A percentile compares a stretch with the other conserved stretches of the same genome.
Conservation (phyloP, 2,888 invertebrate genomes). For the Unio delphinus region DNA sequence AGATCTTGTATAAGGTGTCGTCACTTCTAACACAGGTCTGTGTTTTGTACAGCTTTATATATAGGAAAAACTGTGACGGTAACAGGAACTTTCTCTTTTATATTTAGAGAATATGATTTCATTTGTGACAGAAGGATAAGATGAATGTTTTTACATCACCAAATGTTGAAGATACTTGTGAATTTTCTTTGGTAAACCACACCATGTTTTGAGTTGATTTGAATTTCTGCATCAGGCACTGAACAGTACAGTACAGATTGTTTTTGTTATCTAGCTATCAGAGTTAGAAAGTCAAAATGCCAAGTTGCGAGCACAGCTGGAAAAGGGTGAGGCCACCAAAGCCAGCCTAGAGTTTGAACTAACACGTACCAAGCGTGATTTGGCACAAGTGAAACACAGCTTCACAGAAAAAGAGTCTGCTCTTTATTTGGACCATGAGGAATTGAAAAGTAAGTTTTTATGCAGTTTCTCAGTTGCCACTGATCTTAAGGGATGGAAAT, state of each 20-base stretch:
- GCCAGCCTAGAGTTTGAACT: slow-evolving; percentile 68
- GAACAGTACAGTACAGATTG: neutral
- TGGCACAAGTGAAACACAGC: slow-evolving; percentile 52
- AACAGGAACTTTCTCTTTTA: too few relatives aligned
- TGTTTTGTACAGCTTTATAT: too few relatives aligned
- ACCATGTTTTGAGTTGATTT: too few relatives aligned
- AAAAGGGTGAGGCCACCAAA: slow-evolving; percentile 65
- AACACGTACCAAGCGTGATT: slow-evolving; percentile 54
- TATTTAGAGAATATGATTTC: too few relatives aligned
- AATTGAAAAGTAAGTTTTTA: slow-evolving; percentile 56
- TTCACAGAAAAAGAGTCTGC: slow-evolving; percentile 48
- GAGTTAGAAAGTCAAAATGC: slow-evolving; percentile 60
- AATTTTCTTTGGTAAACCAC: too few relatives aligned
- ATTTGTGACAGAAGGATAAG: too few relatives aligned
- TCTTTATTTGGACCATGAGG: slow-evolving; percentile 52
- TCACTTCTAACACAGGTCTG: too few relatives aligned
- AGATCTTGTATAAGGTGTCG: too few relatives aligned
- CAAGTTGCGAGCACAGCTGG: slow-evolving; percentile 60
- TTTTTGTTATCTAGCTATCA: slow-evolving; percentile 42
- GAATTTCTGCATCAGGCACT: neutral
- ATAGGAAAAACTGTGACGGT: too few relatives aligned
- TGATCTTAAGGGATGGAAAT: too few relatives aligned
- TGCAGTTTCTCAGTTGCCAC: neutral
- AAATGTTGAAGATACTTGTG: too few relatives aligned
- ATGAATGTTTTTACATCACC: too few relatives aligned